Base-by-base conservation (phyloP, 2,888 invertebrate species). In the Aricia artaxerxes region DNA sequence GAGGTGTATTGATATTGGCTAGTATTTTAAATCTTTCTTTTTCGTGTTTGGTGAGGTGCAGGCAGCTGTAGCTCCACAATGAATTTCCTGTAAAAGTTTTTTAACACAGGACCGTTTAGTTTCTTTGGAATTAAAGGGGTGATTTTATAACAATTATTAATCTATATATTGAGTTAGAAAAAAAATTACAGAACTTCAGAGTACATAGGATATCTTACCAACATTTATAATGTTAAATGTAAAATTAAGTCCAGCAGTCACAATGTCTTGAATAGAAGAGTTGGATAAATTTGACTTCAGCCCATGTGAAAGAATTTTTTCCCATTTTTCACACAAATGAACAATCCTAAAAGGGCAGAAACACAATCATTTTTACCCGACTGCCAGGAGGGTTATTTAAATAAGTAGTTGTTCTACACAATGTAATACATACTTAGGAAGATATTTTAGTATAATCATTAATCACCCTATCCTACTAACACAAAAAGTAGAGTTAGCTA, bases 31-130 rank as follows among this genome's bases (percentile, higher is more conserved):
- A 99, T 78, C 99, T 96, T 87, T 98, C 97, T 81, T 97, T 96
- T 90, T 98, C 98, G 88, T 98, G 98, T 88, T 97, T 96, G 24
- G 98, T 98, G 79, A 99, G 92, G 87, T 98, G 97, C 78, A 96
- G 95, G 85, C 96, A 96, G 81, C 97, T 95, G 87, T 97, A 97
- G 80, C 97, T 96, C 98, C 98, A 98, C 84, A 97, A 95, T 44
- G 96, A 96, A 86, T 93, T 90, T 81, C 96, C 93, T 94, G 80
- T 69, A 80, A 69, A 69, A 4, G 2, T 38, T 5, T 69, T 31
- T 31, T 9, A 11, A 77, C 13, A 57, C 57, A 13, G 1, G 2
- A 73, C 4, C 57, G n/a, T 13, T 61, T n/a, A 24, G 24, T 61
- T n/a, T 61, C 7, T n/a, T 61, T n/a, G 24, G 7, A n/a, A 24